Evolutionary conservation across 2,113 vertebrate genomes (phyloP).

Genomic region (Phrynosoma platyrhinos): DNA sequence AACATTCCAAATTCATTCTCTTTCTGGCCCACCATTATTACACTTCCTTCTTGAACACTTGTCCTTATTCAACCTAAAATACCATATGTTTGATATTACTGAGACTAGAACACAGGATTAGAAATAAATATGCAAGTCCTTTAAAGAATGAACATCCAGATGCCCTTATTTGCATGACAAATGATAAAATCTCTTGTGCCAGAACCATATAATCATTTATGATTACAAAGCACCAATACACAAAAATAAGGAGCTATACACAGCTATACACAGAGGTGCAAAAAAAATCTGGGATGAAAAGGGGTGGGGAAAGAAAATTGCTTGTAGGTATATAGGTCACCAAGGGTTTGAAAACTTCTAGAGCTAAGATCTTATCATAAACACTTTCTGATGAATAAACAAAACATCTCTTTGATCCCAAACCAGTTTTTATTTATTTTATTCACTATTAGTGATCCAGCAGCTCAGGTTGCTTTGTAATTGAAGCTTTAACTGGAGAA

Average conservation of each 20-base stretch:
- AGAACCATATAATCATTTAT: neutral
- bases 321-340: slow-evolving; percentile 10
- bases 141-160: too few relatives aligned
- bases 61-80: too few relatives aligned
- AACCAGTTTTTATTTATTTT: slow-evolving; percentile 10
- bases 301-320: neutral
- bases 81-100: too few relatives aligned
- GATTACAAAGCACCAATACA: neutral
- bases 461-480: neutral
- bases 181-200: too few relatives aligned
- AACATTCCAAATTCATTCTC: too few relatives aligned
- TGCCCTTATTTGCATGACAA: too few relatives aligned
- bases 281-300: slow-evolving; percentile 44
- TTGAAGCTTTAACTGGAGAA: neutral
- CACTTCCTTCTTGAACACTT: too few relatives aligned
- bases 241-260: neutral
- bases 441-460: neutral
- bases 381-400: slow-evolving; percentile 11
- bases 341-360: slow-evolving; percentile 13
- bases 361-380: slow-evolving; percentile 43
- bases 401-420: neutral
- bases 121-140: too few relatives aligned
- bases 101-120: too few relatives aligned
- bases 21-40: too few relatives aligned
- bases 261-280: neutral